Evolutionary conservation across 2,797 vertebrate species (phyloP), one percentile per base, ranked within the genome.

Genomic region (Spea hammondii): DNA sequence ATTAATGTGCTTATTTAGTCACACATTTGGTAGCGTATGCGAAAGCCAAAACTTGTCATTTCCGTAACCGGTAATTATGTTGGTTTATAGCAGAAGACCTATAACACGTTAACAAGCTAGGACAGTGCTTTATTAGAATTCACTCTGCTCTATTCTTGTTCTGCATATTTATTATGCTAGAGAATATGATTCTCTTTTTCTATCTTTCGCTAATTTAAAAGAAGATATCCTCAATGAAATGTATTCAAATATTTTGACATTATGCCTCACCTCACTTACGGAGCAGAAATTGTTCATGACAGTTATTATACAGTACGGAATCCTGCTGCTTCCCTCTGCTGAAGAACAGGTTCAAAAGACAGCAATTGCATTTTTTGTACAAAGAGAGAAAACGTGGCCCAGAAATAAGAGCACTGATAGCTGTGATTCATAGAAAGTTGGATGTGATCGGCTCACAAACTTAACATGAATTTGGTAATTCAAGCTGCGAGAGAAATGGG

Each of bases 241-340:
- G 94, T 96, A 97, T 97, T 97, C 95, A 96, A 96, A 97, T 97
- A 97, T 97, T 98, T 97, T 97, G 96, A 97, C 96, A 97, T 97
- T 96, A 96, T 93, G 93, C 93, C 95, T 96, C 95, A 95, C 95
- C 94, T 97, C 96, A 96, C 96, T 96, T 96, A 94, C 94, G 93
- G 95, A 96, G 95, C 93, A 96, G 94, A 97, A 96, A 97, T 97
- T 95, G 96, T 97, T 96, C 96, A 94, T 97, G 96, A 97, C 96
- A 98, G 96, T 94, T 93, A 94, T 94, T 94, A 95, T 96, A 95
- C 94, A 95, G 94, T 85, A 87, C 85, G 73, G 91, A 90, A 91
- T 91, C 92, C 92, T 91, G 92, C 91, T 92, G 93, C 91, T 94
- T 91, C 91, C 88, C 85, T 86, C 91, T 88, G 89, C 82, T 89